A percentile compares a stretch with the other conserved stretches of the same genome.
Conservation (phyloP, 2,888 invertebrate genomes). For the Eilema griseolum region DNA sequence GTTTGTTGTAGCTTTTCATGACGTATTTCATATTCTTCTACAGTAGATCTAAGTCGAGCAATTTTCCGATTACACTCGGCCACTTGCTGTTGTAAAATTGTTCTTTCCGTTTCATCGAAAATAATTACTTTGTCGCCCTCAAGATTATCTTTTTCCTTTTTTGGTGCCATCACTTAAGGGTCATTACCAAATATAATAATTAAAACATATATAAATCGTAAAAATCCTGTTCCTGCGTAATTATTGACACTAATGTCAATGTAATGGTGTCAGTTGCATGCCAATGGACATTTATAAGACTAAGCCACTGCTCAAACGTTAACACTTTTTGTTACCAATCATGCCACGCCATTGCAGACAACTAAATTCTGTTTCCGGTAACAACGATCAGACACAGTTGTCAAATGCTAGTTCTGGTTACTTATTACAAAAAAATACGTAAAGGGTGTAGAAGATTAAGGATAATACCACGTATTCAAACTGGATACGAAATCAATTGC, state of each 20-base stretch:
- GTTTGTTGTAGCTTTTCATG: constrained; percentile 89
- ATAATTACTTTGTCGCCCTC: neutral
- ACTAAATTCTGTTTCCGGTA: too few species aligned
- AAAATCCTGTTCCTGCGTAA: neutral
- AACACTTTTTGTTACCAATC: neutral
- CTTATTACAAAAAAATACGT: neutral
- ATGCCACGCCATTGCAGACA: neutral
- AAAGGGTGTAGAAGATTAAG: too few species aligned
- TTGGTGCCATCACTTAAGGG: constrained; percentile 6
- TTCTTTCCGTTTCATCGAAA: constrained; percentile 91
- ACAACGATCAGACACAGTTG: too few species aligned
- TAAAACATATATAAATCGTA: constrained; percentile 5
- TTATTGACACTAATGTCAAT: neutral
- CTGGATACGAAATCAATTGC: too few species aligned
- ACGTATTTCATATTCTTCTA: constrained; percentile 90
- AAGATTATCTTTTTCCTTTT: constrained; percentile 3
- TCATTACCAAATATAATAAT: neutral
- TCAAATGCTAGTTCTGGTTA: too few species aligned
- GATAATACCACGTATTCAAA: too few species aligned
- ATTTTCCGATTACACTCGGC: constrained; percentile 94
- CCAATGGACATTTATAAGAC: neutral
- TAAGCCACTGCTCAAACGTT: neutral
- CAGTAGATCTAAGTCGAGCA: constrained; percentile 88
- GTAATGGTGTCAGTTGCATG: neutral
- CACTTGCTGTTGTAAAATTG: constrained; percentile 93